Evolutionary conservation across 2,888 invertebrate genomes (phyloP), one percentile per base, ranked within the genome.

Genomic region (Phyllotreta striolata): DNA sequence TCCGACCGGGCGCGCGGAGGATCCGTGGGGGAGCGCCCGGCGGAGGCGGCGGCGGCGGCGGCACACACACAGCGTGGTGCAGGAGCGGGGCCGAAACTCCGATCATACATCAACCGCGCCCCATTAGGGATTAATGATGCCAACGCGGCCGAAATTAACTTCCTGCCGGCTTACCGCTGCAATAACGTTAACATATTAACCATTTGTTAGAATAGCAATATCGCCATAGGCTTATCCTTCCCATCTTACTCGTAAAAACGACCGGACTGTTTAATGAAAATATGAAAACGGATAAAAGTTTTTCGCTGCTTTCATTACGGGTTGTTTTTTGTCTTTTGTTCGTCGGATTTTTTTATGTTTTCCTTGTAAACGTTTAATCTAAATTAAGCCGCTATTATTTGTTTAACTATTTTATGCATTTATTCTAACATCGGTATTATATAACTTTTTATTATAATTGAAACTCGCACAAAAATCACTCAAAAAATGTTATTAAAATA

Each of bases 111-210:
- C 82, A 82, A 81, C 80, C 81, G 79, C 82, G 80, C 82, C 81
- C 82, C 82, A 81, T 82, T 81, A 82, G 81, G 82, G 82, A 82
- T 82, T 82, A 82, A 82, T 82, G 82, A 82, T 80, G 81, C 81
- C 81, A 81, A 77, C 80, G 78, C 78, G 78, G 77, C 80, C 81
- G 80, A 82, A 82, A 82, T 82, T 82, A 82, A 82, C 81, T 82
- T 81, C 81, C 82, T 77, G 78, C 78, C 78, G 81, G 81, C 81
- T 82, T 82, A 81, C 80, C 79, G 75, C 78, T 77, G 81, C 81
- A 81, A 82, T 82, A 82, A 81, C 80, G 81, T 79, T 81, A 81
- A 82, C 82, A 82, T 82, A 82, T 82, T 82, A 82, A 81, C 81
- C 81, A 82, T 82, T 82, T 82, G 82, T 82, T 82, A 81, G 78